Base-by-base conservation (phyloP, 2,888 invertebrate species). In the Odontocolon sp. region DNA sequence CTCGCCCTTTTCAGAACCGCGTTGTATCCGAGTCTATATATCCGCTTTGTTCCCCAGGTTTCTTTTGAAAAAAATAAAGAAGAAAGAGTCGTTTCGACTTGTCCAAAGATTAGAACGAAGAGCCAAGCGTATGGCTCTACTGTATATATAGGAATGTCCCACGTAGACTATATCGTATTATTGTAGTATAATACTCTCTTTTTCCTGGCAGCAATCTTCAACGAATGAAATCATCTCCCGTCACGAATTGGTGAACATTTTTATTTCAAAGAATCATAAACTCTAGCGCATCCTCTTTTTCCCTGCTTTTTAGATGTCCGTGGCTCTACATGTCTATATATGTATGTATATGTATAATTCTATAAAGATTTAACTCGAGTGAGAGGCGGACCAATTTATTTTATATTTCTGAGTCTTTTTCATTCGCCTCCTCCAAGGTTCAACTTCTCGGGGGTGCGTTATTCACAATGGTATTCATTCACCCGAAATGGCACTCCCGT, bases 181-280 rank as follows among this genome's bases (percentile, higher is more conserved):
- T 72, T 40, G 26, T 57, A 11, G 16, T 16, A 54, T 66, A 64
- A 76, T 71, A 47, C 52, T 23, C 31, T 21, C 52, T 31, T n/a
- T n/a, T n/a, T n/a, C n/a, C n/a, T 33, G 36, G 28, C 36, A 33
- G 33, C 40, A 28, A 74, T 68, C 31, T 57, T 52, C 52, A 52
- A 18, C 67, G 75, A 78, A 78, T 79, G 36, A 73, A 78, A 59
- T 70, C 75, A 64, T 80, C 73, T 78, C 71, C 66, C 78, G 70
- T 75, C 76, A 80, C 59, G 72, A 73, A 40, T 73, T 67, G 63
- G 33, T 26, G 45, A 33, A 50, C 61, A 21, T 70, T 73, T 74
- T 80, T 70, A 63, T 75, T 78, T 70, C 56, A 33, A 38, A 76
- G 78, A 81, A 73, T 68, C 78, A 78, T 77, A 79, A 80, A 80